These are phyloP conservation scores for Petrocephalus zakoni DNA, from an alignment of 2,113 vertebrate genomes.

Conservation along the genomic window DNA sequence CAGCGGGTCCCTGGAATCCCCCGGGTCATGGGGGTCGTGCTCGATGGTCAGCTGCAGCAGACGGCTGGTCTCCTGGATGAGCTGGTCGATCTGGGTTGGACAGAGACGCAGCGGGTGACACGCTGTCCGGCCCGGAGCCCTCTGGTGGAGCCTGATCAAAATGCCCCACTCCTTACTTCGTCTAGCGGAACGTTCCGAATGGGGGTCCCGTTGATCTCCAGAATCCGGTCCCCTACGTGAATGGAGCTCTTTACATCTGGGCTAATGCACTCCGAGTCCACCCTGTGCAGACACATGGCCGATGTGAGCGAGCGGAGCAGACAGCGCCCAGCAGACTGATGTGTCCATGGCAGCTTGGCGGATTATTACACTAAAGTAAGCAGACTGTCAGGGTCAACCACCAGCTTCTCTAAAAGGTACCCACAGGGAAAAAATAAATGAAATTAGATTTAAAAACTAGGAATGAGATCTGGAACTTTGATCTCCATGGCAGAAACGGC, in stretches of 20 bases:
- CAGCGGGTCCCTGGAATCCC: slow-evolving; percentile 46
- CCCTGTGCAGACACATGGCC: slow-evolving; percentile 48
- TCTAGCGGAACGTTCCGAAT: slow-evolving; percentile 88
- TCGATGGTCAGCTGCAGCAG: slow-evolving; percentile 92
- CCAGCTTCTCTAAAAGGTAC: neutral
- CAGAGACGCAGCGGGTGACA: neutral
- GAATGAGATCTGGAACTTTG: no score
- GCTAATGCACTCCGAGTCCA: slow-evolving; percentile 85
- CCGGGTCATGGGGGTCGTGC: slow-evolving; percentile 77
- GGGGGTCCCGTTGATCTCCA: slow-evolving; percentile 94
- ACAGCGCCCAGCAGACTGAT: neutral
- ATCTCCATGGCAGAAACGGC: no score
- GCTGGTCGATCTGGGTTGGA: slow-evolving; percentile 75
- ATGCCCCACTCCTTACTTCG: slow-evolving; percentile 63
- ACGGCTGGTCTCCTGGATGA: slow-evolving; percentile 91
- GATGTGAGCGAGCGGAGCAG: no score
- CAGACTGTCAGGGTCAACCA: neutral
- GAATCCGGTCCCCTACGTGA: slow-evolving; percentile 87
- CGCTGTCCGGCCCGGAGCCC: neutral
- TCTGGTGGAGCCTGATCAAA: neutral
- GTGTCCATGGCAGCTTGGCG: neutral
- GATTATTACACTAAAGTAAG: neutral
- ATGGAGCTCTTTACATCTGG: slow-evolving; percentile 95
- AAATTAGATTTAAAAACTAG: neutral
- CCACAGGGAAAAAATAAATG: neutral